Evolutionary conservation across 1,140 invertebrate genomes (phyloP).

Genomic region (Carcinoscorpius rotundicauda): DNA sequence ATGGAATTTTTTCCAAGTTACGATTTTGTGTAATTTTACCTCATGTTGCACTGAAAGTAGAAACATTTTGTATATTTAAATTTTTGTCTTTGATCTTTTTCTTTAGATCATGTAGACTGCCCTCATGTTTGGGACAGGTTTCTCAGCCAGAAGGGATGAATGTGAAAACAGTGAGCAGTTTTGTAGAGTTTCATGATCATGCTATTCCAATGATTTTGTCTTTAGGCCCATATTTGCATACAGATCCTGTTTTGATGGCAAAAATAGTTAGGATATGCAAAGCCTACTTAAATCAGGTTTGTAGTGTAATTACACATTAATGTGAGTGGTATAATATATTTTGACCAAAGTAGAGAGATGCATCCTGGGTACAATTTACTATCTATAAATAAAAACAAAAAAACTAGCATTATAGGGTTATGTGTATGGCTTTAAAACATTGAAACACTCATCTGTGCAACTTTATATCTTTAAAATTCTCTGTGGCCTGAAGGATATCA

Average conservation of each 20-base stretch:
- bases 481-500: too few relatives aligned
- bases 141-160: slow-evolving; percentile 1
- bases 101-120: slow-evolving; percentile 54
- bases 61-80: slow-evolving; percentile 3
- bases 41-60: slow-evolving; percentile 1
- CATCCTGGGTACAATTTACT: too few relatives aligned
- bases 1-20: too few relatives aligned
- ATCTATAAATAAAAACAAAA: too few relatives aligned
- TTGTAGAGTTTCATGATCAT: slow-evolving; percentile 57
- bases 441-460: too few relatives aligned
- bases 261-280: slow-evolving; percentile 58
- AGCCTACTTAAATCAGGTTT: background rate
- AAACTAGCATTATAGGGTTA: too few relatives aligned
- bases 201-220: slow-evolving; percentile 75
- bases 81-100: background rate
- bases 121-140: slow-evolving; percentile 34
- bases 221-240: slow-evolving; percentile 75
- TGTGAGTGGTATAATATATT: too few relatives aligned
- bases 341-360: too few relatives aligned
- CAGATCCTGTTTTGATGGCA: slow-evolving; percentile 62
- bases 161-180: slow-evolving; percentile 41
- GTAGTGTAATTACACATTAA: too few relatives aligned
- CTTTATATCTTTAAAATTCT: too few relatives aligned
- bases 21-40: background rate
- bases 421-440: too few relatives aligned